These are phyloP conservation scores for Chlorops oryzae DNA, from an alignment of 1,140 invertebrate genomes.

Conservation along the genomic window DNA sequence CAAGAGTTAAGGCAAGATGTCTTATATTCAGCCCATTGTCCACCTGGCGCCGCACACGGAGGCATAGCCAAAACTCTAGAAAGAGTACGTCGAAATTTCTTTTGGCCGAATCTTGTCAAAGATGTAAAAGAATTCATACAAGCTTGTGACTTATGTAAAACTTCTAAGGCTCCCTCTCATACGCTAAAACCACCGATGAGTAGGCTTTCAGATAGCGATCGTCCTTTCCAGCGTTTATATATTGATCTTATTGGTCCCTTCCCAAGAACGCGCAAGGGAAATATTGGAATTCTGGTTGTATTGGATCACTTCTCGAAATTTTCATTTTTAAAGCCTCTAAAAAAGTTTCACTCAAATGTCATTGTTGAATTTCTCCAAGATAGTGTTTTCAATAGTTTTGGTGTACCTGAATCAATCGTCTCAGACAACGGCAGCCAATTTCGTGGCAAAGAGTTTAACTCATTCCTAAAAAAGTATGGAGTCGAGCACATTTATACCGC, in stretches of 20 bases:
- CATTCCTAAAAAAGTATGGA: neutral
- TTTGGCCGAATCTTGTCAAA: slow-evolving; percentile 9
- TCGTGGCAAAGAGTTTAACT: neutral
- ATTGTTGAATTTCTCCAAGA: slow-evolving; percentile 1
- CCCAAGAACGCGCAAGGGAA: slow-evolving; percentile 6
- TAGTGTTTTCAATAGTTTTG: slow-evolving; percentile 3
- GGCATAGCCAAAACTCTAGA: slow-evolving; percentile 16
- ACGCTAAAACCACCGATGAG: slow-evolving; percentile 13
- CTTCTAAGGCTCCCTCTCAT: slow-evolving; percentile 12
- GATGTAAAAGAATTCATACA: slow-evolving; percentile 11
- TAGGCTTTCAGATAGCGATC: neutral
- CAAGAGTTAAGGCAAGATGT: neutral
- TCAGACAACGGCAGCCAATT: slow-evolving; percentile 12
- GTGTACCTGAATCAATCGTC: slow-evolving; percentile 11
- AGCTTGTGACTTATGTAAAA: slow-evolving; percentile 10
- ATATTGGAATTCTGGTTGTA: slow-evolving; percentile 11
- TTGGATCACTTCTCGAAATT: slow-evolving; percentile 13
- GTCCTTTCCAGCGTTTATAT: slow-evolving; percentile 16
- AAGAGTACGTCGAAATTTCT: slow-evolving; percentile 8
- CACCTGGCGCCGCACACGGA: slow-evolving; percentile 4
- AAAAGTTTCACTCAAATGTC: no score
- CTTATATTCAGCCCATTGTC: slow-evolving; percentile 7
- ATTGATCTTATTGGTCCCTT: slow-evolving; percentile 16
- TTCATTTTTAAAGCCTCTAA: no score
- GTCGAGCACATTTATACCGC: slow-evolving; percentile 2